Evolutionary conservation across 2,113 vertebrate species (phyloP).

Genomic region (Hystrix brachyura): DNA sequence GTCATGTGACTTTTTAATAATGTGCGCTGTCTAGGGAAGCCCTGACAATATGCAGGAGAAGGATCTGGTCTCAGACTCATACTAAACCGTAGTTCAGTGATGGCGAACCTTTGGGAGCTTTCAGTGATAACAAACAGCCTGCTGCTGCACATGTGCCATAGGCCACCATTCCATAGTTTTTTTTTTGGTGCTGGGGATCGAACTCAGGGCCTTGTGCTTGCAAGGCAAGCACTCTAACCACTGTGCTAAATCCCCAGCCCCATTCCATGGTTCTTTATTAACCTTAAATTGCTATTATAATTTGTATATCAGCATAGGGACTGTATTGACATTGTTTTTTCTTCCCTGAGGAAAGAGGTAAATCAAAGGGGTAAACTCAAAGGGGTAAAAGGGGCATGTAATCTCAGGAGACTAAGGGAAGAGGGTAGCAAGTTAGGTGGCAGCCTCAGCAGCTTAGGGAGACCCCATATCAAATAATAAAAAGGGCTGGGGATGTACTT

Average conservation of each 20-base stretch:
- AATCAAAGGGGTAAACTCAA: neutral
- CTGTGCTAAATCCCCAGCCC: too few relatives aligned
- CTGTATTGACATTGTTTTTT: neutral
- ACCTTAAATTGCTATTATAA: neutral
- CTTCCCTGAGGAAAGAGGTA: neutral
- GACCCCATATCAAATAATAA: neutral
- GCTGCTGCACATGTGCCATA: neutral
- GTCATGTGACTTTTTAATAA: neutral
- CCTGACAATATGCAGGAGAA: neutral
- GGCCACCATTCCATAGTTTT: neutral
- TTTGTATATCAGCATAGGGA: neutral
- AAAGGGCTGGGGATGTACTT: neutral
- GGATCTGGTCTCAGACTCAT: neutral
- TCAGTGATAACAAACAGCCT: neutral
- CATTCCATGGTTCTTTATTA: neutral
- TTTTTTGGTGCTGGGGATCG: too few relatives aligned
- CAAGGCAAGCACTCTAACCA: too few relatives aligned
- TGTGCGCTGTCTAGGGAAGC: neutral
- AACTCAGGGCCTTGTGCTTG: too few relatives aligned
- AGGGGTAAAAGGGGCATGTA: too few relatives aligned
- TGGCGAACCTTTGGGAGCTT: neutral
- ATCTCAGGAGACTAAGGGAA: neutral
- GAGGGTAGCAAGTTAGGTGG: neutral
- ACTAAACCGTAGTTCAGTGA: neutral
- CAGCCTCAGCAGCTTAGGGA: neutral